phyloP scores from a whole-genome alignment of 2,113 vertebrate genomes.

The Rhinoderma darwinii region DNA sequence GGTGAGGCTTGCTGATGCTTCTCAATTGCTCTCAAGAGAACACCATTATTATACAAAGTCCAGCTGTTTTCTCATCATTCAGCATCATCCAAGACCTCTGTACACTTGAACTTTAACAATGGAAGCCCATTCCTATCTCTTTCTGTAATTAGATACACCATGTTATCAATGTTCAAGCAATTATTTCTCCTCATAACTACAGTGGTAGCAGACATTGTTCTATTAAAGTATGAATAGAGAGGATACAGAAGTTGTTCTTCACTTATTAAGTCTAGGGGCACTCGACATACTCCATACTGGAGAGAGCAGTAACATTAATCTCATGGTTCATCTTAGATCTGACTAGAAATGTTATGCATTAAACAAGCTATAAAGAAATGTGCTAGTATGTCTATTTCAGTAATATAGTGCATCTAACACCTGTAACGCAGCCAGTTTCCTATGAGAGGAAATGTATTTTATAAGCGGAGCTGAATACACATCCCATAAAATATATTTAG shows the following conservation, averaged over 20 bases:
- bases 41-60: constrained; percentile 51
- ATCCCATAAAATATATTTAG: neutral
- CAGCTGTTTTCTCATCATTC: constrained; percentile 56
- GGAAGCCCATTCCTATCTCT: constrained; percentile 47
- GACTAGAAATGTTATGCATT: neutral
- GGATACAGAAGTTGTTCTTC: constrained; percentile 50
- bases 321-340: constrained; percentile 28
- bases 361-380: neutral
- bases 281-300: constrained; percentile 48
- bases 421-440: neutral
- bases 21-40: constrained; percentile 53
- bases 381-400: neutral
- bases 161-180: constrained; percentile 56
- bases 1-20: constrained; percentile 46
- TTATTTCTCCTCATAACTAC: constrained; percentile 50
- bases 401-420: neutral
- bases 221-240: constrained; percentile 55
- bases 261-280: constrained; percentile 56
- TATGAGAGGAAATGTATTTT: neutral
- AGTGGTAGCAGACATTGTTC: constrained; percentile 40
- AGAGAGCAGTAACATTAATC: constrained; percentile 49
- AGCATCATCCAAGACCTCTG: constrained; percentile 45
- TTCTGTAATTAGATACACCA: constrained; percentile 56
- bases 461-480: neutral
- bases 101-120: constrained; percentile 57